Evolutionary conservation across 2,113 vertebrate species (phyloP).

Genomic region (Kobus ellipsiprymnus): DNA sequence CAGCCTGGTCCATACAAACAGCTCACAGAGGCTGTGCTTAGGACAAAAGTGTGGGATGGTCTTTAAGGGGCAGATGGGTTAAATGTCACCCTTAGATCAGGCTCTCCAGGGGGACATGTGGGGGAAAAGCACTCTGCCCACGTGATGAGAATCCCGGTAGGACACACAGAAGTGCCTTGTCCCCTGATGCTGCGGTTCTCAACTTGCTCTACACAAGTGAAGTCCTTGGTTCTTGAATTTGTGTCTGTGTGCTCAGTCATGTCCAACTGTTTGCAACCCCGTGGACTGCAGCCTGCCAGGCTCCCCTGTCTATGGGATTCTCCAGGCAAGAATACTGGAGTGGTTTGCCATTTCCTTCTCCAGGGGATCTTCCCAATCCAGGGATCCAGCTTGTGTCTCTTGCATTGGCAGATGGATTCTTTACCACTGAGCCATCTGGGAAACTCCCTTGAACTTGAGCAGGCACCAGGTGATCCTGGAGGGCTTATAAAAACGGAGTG

Average conservation of each 20-base stretch:
- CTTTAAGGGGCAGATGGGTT: neutral
- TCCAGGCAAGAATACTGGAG: neutral
- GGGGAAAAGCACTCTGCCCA: neutral
- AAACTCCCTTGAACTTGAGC: neutral
- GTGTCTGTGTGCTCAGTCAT: neutral
- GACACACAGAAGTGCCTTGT: neutral
- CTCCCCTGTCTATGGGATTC: neutral
- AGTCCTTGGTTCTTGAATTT: rapidly evolving
- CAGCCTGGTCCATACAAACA: rapidly evolving
- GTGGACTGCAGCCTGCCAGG: neutral
- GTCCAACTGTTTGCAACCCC: neutral
- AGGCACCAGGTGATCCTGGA: rapidly evolving
- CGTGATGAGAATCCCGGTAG: rapidly evolving
- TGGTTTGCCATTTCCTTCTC: neutral
- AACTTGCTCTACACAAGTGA: rapidly evolving
- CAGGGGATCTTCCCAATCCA: neutral
- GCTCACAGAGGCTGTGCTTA: neutral
- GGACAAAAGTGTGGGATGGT: neutral
- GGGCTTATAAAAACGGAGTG: rapidly evolving
- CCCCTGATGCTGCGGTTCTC: no score
- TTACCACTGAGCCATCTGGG: neutral
- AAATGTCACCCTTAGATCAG: neutral
- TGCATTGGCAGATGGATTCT: neutral
- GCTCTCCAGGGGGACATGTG: neutral
- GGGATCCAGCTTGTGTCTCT: neutral